Evolutionary conservation across 2,888 invertebrate genomes (phyloP).

Genomic region (Chymomyza fuscimana): DNA sequence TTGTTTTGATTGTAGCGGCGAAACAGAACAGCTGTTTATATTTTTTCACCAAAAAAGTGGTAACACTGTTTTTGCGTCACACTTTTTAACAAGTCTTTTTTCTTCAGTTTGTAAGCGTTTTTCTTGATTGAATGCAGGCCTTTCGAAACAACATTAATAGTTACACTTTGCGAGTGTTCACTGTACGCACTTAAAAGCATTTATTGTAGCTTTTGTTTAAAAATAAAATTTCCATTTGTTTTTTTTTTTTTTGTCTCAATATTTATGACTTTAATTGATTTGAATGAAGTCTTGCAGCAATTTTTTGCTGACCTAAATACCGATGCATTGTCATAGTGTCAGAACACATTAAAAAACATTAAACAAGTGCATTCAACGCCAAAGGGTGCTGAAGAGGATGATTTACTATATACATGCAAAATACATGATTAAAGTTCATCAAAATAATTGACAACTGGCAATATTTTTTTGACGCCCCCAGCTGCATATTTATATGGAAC

Average conservation of each 20-base stretch:
- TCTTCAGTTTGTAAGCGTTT: too few relatives aligned
- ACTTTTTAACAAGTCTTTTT: too few relatives aligned
- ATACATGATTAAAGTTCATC: conserved; percentile 59
- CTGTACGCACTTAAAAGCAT: not conserved
- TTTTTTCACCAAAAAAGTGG: too few relatives aligned
- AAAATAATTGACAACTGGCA: conserved; percentile 51
- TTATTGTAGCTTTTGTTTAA: not conserved
- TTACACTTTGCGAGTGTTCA: not conserved
- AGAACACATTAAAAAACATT: not conserved
- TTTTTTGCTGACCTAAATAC: conserved; percentile 61
- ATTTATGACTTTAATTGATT: conserved; percentile 57
- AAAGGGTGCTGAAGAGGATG: conserved; percentile 5
- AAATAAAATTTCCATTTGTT: not conserved
- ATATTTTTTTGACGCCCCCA: conserved; percentile 21
- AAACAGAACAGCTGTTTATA: too few relatives aligned
- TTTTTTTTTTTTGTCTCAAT: conserved; percentile 2
- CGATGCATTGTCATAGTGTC: conserved; percentile 38
- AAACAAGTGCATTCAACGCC: conserved; percentile 13
- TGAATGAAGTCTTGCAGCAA: conserved; percentile 30
- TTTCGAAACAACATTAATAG: too few relatives aligned
- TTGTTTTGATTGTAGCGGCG: too few relatives aligned
- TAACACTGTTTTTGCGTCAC: too few relatives aligned
- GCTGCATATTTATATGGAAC: conserved; percentile 46
- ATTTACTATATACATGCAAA: conserved; percentile 15
- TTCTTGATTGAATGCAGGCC: too few relatives aligned